Evolutionary conservation across 2,797 vertebrate genomes (phyloP).

Genomic region (Momotus momota): DNA sequence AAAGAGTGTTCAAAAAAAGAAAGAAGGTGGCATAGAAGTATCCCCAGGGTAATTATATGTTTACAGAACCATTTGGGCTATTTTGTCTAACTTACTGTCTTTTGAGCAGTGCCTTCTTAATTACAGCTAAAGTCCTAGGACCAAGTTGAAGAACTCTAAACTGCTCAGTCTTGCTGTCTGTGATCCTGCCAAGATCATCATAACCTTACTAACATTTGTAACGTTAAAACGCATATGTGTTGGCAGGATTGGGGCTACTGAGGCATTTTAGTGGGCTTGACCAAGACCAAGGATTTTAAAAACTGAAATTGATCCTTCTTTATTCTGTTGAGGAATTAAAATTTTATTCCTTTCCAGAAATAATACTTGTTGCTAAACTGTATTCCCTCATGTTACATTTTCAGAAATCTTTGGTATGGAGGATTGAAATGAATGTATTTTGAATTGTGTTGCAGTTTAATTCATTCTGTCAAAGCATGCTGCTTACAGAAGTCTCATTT

Average conservation of each 20-base stretch:
- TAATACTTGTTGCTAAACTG: not conserved
- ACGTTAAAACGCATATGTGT: not conserved
- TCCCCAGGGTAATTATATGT: not conserved
- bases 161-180: conserved; percentile 4
- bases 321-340: not conserved
- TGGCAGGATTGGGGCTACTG: not conserved
- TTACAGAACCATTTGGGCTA: conserved; percentile 38
- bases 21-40: not conserved
- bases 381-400: conserved; percentile 18
- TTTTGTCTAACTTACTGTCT: conserved; percentile 35
- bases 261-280: not conserved
- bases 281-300: conserved; percentile 14
- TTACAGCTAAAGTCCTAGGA: conserved; percentile 40
- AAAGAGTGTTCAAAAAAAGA: not conserved
- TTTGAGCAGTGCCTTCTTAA: conserved; percentile 57
- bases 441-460: conserved; percentile 47
- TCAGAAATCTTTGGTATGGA: conserved; percentile 14
- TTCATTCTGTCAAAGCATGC: conserved; percentile 66
- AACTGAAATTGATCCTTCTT: conserved; percentile 6
- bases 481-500: conserved; percentile 49
- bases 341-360: conserved; percentile 31
- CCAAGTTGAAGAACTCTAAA: conserved; percentile 39
- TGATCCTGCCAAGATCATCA: not conserved
- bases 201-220: not conserved
- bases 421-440: conserved; percentile 63